These are phyloP conservation scores for Scaeva pyrastri DNA, from an alignment of 2,888 invertebrate species.

Conservation along the genomic window DNA sequence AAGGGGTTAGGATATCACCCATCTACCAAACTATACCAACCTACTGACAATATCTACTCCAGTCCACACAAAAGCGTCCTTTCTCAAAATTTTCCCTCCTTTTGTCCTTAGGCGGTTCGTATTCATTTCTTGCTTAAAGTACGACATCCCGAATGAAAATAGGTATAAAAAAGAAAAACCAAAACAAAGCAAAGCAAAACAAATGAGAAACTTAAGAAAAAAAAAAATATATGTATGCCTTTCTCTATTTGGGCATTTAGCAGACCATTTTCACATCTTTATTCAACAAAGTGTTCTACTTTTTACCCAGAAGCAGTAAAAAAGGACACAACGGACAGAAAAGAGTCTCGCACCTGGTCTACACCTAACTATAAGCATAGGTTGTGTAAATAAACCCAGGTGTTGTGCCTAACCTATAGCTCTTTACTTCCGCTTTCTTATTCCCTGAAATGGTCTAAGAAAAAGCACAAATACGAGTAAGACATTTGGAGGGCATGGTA, in stretches of 20 bases:
- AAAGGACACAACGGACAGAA: constrained; percentile 59
- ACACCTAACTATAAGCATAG: constrained; percentile 11
- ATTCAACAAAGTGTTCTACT: constrained; percentile 53
- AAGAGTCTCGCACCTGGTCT: constrained; percentile 56
- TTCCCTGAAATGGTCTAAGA: constrained; percentile 14
- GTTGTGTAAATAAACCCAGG: constrained; percentile 44
- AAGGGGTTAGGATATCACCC: constrained; percentile 31
- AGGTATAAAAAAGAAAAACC: too few relatives aligned
- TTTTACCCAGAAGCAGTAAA: constrained; percentile 56
- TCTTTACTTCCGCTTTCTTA: not conserved
- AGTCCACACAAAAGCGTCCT: constrained; percentile 28
- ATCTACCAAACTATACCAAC: too few relatives aligned
- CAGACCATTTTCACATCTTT: constrained; percentile 72
- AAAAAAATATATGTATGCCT: constrained; percentile 18
- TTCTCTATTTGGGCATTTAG: constrained; percentile 58
- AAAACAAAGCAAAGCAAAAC: not conserved
- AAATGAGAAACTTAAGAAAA: not conserved
- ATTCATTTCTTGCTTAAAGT: constrained; percentile 51
- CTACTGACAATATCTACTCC: too few relatives aligned
- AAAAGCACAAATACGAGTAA: constrained; percentile 15
- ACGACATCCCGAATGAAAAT: constrained; percentile 11
- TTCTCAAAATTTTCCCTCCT: constrained; percentile 21
- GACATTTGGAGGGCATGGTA: constrained; percentile 4
- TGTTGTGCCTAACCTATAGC: constrained; percentile 46
- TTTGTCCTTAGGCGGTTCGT: constrained; percentile 52